Evolutionary conservation across 2,113 vertebrate genomes (phyloP).

Genomic region (Seriola aureovittata): DNA sequence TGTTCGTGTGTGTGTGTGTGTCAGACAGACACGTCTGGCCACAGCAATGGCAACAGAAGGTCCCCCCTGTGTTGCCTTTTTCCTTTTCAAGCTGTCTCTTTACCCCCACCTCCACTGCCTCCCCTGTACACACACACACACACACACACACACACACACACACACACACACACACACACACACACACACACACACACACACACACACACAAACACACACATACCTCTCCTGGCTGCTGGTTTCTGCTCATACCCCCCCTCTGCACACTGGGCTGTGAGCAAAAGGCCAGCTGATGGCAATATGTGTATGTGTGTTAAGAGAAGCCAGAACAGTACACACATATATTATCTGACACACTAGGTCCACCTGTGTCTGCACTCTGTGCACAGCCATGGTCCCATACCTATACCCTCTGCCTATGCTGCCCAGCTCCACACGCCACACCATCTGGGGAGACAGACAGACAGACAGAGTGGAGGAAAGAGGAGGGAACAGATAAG

Average conservation of each 20-base stretch:
- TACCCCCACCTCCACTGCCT: slow-evolving; percentile 47
- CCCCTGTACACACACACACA: slow-evolving; percentile 21
- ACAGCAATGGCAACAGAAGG: slow-evolving; percentile 69
- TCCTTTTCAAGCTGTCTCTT: slow-evolving; percentile 72
- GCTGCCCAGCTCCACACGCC: slow-evolving; percentile 35
- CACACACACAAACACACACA: slow-evolving; percentile 38
- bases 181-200: slow-evolving; percentile 38
- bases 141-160: slow-evolving; percentile 40
- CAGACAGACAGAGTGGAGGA: not conserved
- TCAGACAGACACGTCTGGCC: slow-evolving; percentile 69
- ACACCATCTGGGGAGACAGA: slow-evolving; percentile 47
- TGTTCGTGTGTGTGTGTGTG: slow-evolving; percentile 43
- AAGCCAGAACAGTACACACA: slow-evolving; percentile 52
- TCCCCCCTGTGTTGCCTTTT: slow-evolving; percentile 66
- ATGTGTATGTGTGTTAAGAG: slow-evolving; percentile 52
- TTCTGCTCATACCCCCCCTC: slow-evolving; percentile 33
- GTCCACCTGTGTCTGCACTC: slow-evolving; percentile 73
- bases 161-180: slow-evolving; percentile 30
- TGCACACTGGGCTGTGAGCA: slow-evolving; percentile 45
- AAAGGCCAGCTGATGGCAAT: slow-evolving; percentile 71
- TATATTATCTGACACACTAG: slow-evolving; percentile 55
- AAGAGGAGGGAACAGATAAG: slow-evolving; percentile 38
- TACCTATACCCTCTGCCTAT: slow-evolving; percentile 46
- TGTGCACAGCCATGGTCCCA: slow-evolving; percentile 45
- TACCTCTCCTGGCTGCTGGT: slow-evolving; percentile 63